Percentiles rank a stretch among this genome's conserved stretches.
Evolutionary conservation across 1,140 invertebrate genomes (phyloP).

Genomic region (Saxidomus purpurata): DNA sequence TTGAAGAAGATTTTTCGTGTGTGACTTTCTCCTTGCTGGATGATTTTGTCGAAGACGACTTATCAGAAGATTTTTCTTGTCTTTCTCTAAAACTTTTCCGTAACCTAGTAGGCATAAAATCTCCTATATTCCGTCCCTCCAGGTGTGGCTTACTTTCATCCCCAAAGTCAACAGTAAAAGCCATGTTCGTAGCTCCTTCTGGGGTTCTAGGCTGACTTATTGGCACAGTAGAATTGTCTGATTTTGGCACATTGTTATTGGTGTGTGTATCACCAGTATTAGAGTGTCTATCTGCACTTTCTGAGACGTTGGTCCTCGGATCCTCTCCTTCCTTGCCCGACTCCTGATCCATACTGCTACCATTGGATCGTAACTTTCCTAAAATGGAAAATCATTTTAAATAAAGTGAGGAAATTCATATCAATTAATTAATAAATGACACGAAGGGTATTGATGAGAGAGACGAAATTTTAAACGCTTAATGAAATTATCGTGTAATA

Average conservation of each 20-base stretch:
- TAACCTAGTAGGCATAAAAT: slow-evolving; percentile 86
- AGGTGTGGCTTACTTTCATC: slow-evolving; percentile 75
- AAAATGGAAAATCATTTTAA: slow-evolving; percentile 11
- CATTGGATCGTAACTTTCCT: slow-evolving; percentile 55
- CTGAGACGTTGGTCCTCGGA: slow-evolving; percentile 50
- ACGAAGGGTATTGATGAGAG: neutral
- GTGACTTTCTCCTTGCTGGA: slow-evolving; percentile 2
- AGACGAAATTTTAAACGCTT: neutral
- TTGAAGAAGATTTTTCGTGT: slow-evolving; percentile 15
- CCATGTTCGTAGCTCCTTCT: slow-evolving; percentile 77
- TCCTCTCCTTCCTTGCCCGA: slow-evolving; percentile 7
- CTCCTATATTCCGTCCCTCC: slow-evolving; percentile 82
- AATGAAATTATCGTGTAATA: neutral
- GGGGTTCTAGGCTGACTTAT: neutral
- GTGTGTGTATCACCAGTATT: neutral
- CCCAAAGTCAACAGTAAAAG: slow-evolving; percentile 87
- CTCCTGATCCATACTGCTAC: slow-evolving; percentile 39
- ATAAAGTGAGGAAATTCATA: no score
- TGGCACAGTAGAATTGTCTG: slow-evolving; percentile 3
- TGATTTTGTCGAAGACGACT: neutral
- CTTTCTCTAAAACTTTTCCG: slow-evolving; percentile 78
- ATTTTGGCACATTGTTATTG: slow-evolving; percentile 56
- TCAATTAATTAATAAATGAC: no score
- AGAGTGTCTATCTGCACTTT: slow-evolving; percentile 18
- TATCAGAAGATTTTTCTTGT: slow-evolving; percentile 31